phyloP scores from a whole-genome alignment of 2,797 vertebrate genomes.

The Furcifer pardalis region DNA sequence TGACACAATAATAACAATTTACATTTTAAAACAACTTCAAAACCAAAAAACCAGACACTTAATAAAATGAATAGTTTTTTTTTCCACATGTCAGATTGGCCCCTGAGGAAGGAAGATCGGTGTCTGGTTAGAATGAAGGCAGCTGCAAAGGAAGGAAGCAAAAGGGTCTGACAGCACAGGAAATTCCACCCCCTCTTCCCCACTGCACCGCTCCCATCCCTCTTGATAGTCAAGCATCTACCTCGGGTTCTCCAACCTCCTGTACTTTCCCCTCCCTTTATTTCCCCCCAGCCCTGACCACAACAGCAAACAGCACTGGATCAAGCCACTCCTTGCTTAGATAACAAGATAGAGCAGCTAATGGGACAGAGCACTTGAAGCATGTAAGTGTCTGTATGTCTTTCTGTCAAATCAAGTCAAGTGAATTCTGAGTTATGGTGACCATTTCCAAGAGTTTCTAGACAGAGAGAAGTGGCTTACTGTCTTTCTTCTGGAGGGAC shows the following conservation, averaged over 20 bases:
- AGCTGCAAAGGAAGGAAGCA: slow-evolving; percentile 71
- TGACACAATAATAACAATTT: slow-evolving; percentile 34
- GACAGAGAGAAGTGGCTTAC: too few species aligned
- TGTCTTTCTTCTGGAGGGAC: too few species aligned
- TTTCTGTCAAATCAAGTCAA: too few species aligned
- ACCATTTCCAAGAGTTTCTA: too few species aligned
- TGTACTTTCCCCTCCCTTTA: slow-evolving; percentile 23
- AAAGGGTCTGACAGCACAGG: slow-evolving; percentile 22
- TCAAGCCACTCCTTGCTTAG: slow-evolving; percentile 20
- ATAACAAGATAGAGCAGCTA: slow-evolving; percentile 11
- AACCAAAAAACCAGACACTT: slow-evolving; percentile 28
- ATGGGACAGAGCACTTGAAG: background rate
- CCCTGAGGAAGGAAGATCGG: slow-evolving; percentile 70
- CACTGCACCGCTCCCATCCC: slow-evolving; percentile 17
- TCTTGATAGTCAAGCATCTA: background rate
- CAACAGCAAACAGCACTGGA: slow-evolving; percentile 57
- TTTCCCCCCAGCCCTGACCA: slow-evolving; percentile 35
- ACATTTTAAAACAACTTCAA: slow-evolving; percentile 17
- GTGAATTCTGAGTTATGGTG: too few species aligned
- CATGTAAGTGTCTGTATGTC: too few species aligned
- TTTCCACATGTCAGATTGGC: slow-evolving; percentile 39
- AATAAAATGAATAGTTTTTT: slow-evolving; percentile 30
- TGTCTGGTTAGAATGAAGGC: slow-evolving; percentile 59
- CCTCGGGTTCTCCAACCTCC: background rate
- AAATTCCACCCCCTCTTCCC: slow-evolving; percentile 21